phyloP scores from a whole-genome alignment of 2,113 vertebrate species.

The Nannobrachium achirus region DNA sequence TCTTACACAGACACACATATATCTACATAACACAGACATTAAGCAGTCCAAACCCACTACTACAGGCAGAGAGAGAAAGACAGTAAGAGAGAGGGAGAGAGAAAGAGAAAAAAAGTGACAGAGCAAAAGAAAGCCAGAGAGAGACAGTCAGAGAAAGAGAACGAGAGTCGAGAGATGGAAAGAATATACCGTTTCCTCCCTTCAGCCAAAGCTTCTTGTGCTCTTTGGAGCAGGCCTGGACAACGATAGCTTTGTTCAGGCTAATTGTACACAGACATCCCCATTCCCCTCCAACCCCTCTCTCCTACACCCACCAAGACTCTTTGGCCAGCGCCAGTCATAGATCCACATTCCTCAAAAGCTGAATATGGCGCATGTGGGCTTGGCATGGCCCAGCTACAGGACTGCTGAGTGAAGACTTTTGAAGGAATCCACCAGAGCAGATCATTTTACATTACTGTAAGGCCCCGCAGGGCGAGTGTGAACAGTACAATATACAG shows the following conservation, averaged over 20 bases:
- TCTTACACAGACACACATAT: conserved; percentile 5
- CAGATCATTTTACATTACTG: conserved; percentile 63
- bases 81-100: conserved; percentile 1
- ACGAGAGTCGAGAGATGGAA: neutral
- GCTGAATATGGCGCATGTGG: conserved; percentile 67
- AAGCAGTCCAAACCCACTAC: neutral
- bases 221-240: conserved; percentile 46
- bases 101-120: neutral
- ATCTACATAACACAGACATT: neutral
- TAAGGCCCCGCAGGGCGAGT: conserved; percentile 26
- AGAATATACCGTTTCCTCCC: conserved; percentile 23
- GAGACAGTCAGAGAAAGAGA: neutral
- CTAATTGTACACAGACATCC: conserved; percentile 78
- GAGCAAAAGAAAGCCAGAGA: neutral
- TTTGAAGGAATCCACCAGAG: conserved; percentile 67
- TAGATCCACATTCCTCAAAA: conserved; percentile 67
- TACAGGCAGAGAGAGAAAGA: neutral
- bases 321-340: conserved; percentile 52
- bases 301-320: conserved; percentile 59
- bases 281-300: conserved; percentile 58
- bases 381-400: conserved; percentile 60
- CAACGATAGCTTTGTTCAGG: conserved; percentile 75
- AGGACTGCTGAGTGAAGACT: conserved; percentile 69
- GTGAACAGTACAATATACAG: conserved; percentile 3
- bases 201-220: conserved; percentile 51